Conservation (phyloP, 2,797 vertebrate genomes). For the Micrastur ruficollis region DNA sequence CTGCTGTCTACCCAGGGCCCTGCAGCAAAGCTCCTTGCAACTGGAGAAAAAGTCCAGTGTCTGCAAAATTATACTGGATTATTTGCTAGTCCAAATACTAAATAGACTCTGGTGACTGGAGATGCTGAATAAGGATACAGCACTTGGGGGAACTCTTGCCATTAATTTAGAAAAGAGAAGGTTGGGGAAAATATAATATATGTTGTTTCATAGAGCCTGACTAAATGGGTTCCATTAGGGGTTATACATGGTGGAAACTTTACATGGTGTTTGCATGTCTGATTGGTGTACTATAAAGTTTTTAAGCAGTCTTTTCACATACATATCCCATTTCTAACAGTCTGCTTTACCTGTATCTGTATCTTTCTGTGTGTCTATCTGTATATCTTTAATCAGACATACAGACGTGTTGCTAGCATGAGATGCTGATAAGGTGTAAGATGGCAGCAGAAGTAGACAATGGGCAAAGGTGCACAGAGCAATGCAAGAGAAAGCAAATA, state of each 20-base stretch:
- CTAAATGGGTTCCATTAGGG: background rate
- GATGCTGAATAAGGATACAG: background rate
- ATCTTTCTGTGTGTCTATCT: background rate
- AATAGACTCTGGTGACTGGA: background rate
- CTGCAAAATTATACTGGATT: background rate
- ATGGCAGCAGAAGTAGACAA: background rate
- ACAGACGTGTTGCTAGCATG: background rate
- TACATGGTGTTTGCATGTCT: background rate
- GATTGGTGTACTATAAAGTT: background rate
- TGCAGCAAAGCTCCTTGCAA: background rate
- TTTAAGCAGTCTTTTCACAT: background rate
- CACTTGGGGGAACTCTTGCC: background rate
- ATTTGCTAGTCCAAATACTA: background rate
- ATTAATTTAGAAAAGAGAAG: background rate
- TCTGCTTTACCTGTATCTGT: background rate
- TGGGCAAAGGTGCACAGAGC: background rate
- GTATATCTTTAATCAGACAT: background rate
- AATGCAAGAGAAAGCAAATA: background rate
- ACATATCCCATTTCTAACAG: rapidly evolving
- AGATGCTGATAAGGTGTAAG: background rate
- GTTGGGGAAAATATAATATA: background rate
- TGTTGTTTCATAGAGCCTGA: background rate
- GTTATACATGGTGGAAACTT: background rate
- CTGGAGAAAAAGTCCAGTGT: background rate
- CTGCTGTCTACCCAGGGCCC: background rate